Evolutionary conservation across 2,113 vertebrate species (phyloP).

Genomic region (Herpetotheres cachinnans): DNA sequence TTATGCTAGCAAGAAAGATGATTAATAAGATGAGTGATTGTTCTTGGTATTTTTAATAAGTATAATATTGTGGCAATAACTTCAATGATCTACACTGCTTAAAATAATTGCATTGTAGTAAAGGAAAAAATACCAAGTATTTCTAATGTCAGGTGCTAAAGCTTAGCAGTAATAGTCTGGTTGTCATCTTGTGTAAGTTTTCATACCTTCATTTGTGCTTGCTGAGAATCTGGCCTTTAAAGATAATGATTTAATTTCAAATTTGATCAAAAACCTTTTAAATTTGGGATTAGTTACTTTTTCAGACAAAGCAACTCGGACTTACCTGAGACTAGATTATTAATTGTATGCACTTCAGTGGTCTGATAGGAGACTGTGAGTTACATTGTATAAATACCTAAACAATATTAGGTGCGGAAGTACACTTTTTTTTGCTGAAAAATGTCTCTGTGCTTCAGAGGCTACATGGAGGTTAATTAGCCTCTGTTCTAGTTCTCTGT

Average conservation of each 20-base stretch:
- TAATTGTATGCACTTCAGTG: neutral
- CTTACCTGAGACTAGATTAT: neutral
- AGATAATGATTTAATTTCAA: neutral
- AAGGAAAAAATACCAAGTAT: neutral
- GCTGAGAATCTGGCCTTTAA: neutral
- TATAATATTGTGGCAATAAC: neutral
- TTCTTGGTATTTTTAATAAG: neutral
- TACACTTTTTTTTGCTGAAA: neutral
- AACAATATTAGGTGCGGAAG: neutral
- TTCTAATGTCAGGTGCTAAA: neutral
- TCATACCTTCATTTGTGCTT: neutral
- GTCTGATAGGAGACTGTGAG: neutral
- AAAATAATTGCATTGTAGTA: neutral
- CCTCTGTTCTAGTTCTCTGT: neutral
- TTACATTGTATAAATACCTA: neutral
- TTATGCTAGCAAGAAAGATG: neutral
- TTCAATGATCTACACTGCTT: neutral
- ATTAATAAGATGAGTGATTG: neutral
- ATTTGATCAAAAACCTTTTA: neutral
- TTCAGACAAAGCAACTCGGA: neutral
- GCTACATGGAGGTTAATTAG: neutral
- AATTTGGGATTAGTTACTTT: neutral
- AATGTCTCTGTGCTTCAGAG: neutral
- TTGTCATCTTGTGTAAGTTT: neutral
- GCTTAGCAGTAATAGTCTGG: neutral